Evolutionary conservation across 2,888 invertebrate species (phyloP), one percentile per base, ranked within the genome.

Genomic region (Gymnocheta viridis): DNA sequence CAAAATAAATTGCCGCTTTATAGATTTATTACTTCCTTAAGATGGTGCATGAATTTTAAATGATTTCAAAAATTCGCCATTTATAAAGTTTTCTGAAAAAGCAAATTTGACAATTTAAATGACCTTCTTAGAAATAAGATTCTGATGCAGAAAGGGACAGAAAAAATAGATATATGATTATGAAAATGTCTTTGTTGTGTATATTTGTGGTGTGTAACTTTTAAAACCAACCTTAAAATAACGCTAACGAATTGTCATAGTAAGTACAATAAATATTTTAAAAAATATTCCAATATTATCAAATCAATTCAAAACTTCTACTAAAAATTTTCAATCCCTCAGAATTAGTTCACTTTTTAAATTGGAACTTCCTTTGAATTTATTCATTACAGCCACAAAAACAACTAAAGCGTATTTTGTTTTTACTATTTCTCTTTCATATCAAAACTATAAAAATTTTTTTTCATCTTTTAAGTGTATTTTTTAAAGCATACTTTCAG

Each of bases 21-120:
- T 54, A 56, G 19, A 64, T 72, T 64, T 79, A 72, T 64, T 24
- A 24, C 62, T 64, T 79, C 79, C 79, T 72, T 5, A 10, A 44
- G 47, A 22, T 44, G 41, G 14, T 22, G 19, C 24, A 32, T 17
- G 70, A 56, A 64, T 64, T 41, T 49, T 24, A 22, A 47, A 38
- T 41, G n/a, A n/a, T 1, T 17, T 10, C 19, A 22, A 49, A 44
- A 56, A 56, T 41, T 69, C 14, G 41, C 41, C 44, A 72, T 47
- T 41, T 19, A 44, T 1, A 17, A 17, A 12, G 41, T 70, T 29
- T 44, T n/a, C 22, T 22, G 58, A 22, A 58, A 17, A n/a, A 29
- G 1, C 17, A 4, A 19, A 58, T 19, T 35, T 56, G n/a, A 17
- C 56, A 56, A 56, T 56, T 56, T 17, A n/a, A 56, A 29, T 10